Evolutionary conservation across 1,140 invertebrate genomes (phyloP).

Genomic region (Nasonia giraulti): DNA sequence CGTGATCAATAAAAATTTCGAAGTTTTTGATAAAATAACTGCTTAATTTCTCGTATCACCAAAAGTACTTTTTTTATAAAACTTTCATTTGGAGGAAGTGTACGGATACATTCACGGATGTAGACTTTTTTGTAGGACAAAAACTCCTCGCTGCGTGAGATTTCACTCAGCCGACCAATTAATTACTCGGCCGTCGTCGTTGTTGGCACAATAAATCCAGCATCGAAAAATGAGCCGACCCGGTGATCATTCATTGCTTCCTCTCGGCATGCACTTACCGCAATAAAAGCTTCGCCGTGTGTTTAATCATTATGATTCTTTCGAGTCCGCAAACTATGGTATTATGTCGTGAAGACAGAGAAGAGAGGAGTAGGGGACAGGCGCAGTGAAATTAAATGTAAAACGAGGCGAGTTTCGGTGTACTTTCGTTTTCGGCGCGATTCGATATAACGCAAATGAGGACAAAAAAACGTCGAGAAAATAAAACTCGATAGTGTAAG

Average conservation of each 20-base stretch:
- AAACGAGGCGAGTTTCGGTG: neutral
- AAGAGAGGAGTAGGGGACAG: neutral
- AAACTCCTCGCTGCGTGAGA: neutral
- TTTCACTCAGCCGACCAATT: constrained; percentile 11
- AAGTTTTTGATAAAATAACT: too few species aligned
- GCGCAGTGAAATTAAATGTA: constrained; percentile 25
- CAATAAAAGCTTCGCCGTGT: neutral
- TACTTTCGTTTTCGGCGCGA: constrained; percentile 6
- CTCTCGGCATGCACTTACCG: neutral
- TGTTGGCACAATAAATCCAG: neutral
- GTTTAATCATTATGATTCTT: neutral
- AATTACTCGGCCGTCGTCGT: neutral
- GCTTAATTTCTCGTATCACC: too few species aligned
- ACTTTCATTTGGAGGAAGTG: too few species aligned
- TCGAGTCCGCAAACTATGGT: constrained; percentile 10
- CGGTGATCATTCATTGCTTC: constrained; percentile 1
- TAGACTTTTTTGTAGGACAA: neutral
- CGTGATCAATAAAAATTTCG: too few species aligned
- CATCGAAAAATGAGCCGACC: neutral
- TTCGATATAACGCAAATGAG: constrained; percentile 1
- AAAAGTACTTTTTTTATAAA: too few species aligned
- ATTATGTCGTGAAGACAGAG: neutral
- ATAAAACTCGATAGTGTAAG: neutral
- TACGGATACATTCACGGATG: too few species aligned
- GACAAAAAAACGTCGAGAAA: neutral